phyloP scores from a whole-genome alignment of 2,797 vertebrate species.

The Onychomys torridus region DNA sequence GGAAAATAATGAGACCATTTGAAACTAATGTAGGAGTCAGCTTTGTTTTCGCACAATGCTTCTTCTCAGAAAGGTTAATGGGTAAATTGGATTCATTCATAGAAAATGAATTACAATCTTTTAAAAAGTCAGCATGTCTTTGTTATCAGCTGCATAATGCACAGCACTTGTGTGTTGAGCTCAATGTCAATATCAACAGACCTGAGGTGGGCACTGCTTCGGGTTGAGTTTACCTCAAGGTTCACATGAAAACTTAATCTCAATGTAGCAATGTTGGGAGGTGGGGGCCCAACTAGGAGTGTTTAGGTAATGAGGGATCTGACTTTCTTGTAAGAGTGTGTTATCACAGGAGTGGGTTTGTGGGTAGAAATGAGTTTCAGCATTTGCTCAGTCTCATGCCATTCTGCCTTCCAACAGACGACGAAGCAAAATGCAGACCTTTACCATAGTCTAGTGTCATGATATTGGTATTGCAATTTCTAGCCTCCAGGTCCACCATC shows the following conservation, averaged over 20 bases:
- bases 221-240: neutral
- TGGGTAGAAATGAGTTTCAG: neutral
- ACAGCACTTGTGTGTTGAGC: neutral
- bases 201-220: neutral
- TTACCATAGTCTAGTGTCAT: too few relatives aligned
- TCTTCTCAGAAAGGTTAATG: neutral
- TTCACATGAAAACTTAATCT: neutral
- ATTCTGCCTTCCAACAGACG: neutral
- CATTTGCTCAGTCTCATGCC: neutral
- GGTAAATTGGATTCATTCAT: neutral
- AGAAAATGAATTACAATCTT: conserved; percentile 34
- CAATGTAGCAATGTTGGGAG: neutral
- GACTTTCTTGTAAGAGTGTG: neutral
- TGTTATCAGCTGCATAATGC: neutral
- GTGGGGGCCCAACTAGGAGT: too few relatives aligned
- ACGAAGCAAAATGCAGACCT: too few relatives aligned
- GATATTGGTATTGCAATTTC: neutral
- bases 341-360: neutral
- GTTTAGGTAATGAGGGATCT: neutral
- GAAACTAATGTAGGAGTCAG: neutral
- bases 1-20: neutral
- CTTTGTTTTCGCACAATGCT: neutral
- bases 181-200: neutral
- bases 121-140: neutral
- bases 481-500: too few relatives aligned